Percentiles rank a stretch among this genome's conserved stretches.
Evolutionary conservation across 1,140 invertebrate species (phyloP).

Genomic region (Pogonognathellus flavescens): DNA sequence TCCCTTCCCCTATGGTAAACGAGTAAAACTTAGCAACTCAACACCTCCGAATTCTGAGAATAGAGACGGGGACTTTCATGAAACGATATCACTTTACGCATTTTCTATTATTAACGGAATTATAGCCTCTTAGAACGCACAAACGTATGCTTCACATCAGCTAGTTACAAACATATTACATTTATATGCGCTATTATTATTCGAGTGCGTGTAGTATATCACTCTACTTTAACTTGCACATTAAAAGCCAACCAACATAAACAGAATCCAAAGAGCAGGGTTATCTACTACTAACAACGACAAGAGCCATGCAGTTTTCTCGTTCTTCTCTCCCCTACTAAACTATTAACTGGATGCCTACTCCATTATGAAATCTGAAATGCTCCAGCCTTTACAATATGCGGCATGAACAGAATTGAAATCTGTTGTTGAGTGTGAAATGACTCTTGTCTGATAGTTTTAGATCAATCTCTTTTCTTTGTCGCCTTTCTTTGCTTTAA

Average conservation of each 20-base stretch:
- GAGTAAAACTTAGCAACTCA: constrained; percentile 28
- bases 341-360: constrained; percentile 6
- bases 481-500: constrained; percentile 22
- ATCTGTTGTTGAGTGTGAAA: constrained; percentile 63
- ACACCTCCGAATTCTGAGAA: constrained; percentile 23
- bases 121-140: neutral
- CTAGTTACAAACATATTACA: neutral
- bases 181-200: constrained; percentile 9
- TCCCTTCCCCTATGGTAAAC: neutral
- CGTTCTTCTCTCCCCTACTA: constrained; percentile 10
- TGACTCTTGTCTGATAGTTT: constrained; percentile 62
- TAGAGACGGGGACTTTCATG: neutral
- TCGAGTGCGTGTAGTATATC: neutral
- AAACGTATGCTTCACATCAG: neutral
- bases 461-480: constrained; percentile 61
- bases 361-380: constrained; percentile 40
- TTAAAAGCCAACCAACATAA: neutral
- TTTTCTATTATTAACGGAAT: constrained; percentile 37
- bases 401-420: constrained; percentile 6
- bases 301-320: neutral
- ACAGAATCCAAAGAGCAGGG: neutral
- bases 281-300: too few species aligned
- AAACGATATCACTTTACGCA: constrained; percentile 32
- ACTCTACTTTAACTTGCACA: neutral
- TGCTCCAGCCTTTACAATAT: neutral